Percentiles rank a stretch among this genome's conserved stretches.
phyloP scores from a whole-genome alignment of 2,888 invertebrate genomes.

The Zaprionus obscuricornis region DNA sequence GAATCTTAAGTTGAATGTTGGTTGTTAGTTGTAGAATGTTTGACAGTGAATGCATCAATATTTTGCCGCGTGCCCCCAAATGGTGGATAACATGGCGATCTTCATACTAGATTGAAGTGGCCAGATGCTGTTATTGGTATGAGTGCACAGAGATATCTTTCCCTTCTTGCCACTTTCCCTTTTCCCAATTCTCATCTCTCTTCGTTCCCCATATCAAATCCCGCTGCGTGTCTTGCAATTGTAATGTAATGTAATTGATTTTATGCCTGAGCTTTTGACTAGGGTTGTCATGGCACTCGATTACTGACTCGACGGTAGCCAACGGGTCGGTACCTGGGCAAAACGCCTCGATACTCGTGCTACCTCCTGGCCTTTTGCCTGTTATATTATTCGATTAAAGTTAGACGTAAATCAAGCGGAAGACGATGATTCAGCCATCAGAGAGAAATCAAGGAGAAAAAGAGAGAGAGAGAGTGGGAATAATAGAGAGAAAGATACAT shows the following conservation, averaged over 20 bases:
- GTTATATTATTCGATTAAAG: slow-evolving; percentile 76
- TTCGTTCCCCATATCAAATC: not conserved
- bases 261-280: slow-evolving; percentile 74
- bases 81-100: slow-evolving; percentile 40
- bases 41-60: slow-evolving; percentile 35
- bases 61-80: slow-evolving; percentile 44
- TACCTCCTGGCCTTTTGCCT: slow-evolving; percentile 49
- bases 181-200: slow-evolving; percentile 4
- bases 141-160: not conserved
- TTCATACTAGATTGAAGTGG: no score
- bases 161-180: slow-evolving; percentile 10
- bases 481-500: not conserved
- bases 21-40: not conserved
- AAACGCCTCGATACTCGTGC: no score
- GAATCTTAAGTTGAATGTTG: not conserved
- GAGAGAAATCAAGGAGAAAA: not conserved
- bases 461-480: no score
- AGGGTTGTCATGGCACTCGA: slow-evolving; percentile 28
- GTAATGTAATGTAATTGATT: slow-evolving; percentile 78
- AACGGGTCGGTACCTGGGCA: no score
- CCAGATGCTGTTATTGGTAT: slow-evolving; percentile 11
- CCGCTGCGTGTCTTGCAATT: slow-evolving; percentile 64
- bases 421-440: slow-evolving; percentile 73
- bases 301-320: no score
- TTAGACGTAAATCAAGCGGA: slow-evolving; percentile 77